Evolutionary conservation across 2,888 invertebrate species (phyloP).

Genomic region (Rhimphoctona megacephalus): DNA sequence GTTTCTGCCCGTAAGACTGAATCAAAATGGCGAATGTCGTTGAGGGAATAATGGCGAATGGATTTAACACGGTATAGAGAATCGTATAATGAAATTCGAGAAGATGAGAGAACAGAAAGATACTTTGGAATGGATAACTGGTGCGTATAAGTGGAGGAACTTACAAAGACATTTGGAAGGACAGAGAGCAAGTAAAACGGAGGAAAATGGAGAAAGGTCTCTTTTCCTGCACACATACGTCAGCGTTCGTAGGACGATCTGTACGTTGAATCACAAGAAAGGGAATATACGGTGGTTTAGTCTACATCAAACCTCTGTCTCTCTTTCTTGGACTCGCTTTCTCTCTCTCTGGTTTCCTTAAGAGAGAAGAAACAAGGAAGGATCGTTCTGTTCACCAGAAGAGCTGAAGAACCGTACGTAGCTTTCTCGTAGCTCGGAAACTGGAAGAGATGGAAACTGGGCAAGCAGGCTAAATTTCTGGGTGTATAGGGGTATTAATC

Average conservation of each 20-base stretch:
- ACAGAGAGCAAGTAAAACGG: background rate
- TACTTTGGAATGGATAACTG: conserved; percentile 9
- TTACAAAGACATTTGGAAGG: conserved; percentile 23
- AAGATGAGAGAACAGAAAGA: conserved; percentile 15
- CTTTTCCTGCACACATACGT: conserved; percentile 11
- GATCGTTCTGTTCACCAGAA: conserved; percentile 55
- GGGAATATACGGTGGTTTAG: conserved; percentile 62
- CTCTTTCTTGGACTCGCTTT: conserved; percentile 15
- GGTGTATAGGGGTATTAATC: conserved; percentile 85
- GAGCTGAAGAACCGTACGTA: conserved; percentile 48
- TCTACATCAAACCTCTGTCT: conserved; percentile 47
- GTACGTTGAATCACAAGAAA: conserved; percentile 61
- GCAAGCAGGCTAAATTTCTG: conserved; percentile 74
- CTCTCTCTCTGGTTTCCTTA: conserved; percentile 45
- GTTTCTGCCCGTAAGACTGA: conserved; percentile 19
- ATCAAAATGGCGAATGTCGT: conserved; percentile 56
- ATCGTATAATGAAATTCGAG: conserved; percentile 18
- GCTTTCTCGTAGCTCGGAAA: conserved; percentile 42
- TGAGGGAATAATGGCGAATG: conserved; percentile 25
- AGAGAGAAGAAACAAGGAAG: conserved; percentile 66
- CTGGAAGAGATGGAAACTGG: conserved; percentile 51
- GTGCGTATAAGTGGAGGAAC: conserved; percentile 11
- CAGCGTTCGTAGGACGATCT: conserved; percentile 49
- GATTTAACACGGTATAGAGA: conserved; percentile 25
- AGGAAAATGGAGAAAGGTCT: conserved; percentile 12